Evolutionary conservation across 1,140 invertebrate genomes (phyloP).

Genomic region (Caenorhabditis briggsae): DNA sequence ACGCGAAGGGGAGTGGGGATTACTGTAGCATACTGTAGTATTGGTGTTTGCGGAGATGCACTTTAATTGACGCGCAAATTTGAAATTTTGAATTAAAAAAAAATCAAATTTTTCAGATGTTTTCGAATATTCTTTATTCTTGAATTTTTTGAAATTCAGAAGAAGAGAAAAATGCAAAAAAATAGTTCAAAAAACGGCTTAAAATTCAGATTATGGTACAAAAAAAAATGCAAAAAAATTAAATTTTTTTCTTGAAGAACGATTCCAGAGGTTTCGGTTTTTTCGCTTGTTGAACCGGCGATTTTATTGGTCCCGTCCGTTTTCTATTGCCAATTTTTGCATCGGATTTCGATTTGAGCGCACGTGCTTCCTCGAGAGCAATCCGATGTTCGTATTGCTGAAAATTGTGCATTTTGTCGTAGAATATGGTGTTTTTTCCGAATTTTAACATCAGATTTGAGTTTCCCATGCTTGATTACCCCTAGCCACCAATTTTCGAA

Average conservation of each 20-base stretch:
- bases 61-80: no score
- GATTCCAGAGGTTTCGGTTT: conserved; percentile 25
- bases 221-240: not conserved
- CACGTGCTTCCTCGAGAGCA: conserved; percentile 1
- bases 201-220: not conserved
- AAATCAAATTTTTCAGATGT: no score
- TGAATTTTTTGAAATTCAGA: no score
- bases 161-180: no score
- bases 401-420: not conserved
- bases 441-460: no score
- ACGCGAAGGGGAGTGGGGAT: no score
- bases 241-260: conserved; percentile 39
- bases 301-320: not conserved
- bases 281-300: not conserved
- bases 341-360: not conserved
- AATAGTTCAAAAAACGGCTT: not conserved
- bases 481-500: not conserved
- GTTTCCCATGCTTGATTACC: no score
- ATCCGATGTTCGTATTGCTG: conserved; percentile 40
- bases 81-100: no score
- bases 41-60: no score
- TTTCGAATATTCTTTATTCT: no score
- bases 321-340: not conserved
- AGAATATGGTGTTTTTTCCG: not conserved
- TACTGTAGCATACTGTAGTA: no score